Percentiles rank a stretch among this genome's conserved stretches.
Conservation (phyloP, 2,113 vertebrate genomes). For the Aspiorhynchus laticeps region DNA sequence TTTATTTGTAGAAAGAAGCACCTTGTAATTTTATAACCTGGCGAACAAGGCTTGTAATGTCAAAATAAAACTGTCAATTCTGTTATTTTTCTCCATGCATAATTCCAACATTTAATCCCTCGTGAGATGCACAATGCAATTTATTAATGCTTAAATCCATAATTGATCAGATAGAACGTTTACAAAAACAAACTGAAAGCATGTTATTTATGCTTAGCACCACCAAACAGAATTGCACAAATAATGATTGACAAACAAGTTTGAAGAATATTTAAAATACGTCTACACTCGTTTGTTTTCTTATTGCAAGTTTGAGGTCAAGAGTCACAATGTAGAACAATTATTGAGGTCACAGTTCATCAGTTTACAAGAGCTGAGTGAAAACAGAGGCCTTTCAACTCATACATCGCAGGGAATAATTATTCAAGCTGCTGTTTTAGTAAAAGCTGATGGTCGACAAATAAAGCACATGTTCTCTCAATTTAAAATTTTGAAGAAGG, state of each 20-base stretch:
- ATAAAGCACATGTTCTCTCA: background rate
- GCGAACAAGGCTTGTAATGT: background rate
- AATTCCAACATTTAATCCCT: background rate
- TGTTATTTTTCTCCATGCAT: background rate
- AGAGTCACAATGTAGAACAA: constrained; percentile 69
- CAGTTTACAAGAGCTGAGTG: constrained; percentile 40
- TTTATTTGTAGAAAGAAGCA: background rate
- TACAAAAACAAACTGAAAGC: too few relatives aligned
- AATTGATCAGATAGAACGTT: background rate
- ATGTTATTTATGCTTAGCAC: too few relatives aligned
- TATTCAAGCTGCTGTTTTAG: constrained; percentile 38
- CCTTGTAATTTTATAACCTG: background rate
- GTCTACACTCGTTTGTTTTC: constrained; percentile 48
- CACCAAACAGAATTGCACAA: background rate
- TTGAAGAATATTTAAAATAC: background rate
- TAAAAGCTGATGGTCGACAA: background rate
- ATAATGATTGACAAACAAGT: background rate
- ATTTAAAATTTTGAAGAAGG: constrained; percentile 11
- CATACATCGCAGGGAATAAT: constrained; percentile 14
- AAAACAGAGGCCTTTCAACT: constrained; percentile 37
- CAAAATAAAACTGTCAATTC: background rate
- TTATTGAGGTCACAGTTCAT: constrained; percentile 67
- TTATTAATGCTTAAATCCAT: background rate
- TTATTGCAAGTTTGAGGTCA: constrained; percentile 63
- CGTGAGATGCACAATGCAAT: background rate